phyloP scores from a whole-genome alignment of 2,888 invertebrate species.

The Unio pictorum region DNA sequence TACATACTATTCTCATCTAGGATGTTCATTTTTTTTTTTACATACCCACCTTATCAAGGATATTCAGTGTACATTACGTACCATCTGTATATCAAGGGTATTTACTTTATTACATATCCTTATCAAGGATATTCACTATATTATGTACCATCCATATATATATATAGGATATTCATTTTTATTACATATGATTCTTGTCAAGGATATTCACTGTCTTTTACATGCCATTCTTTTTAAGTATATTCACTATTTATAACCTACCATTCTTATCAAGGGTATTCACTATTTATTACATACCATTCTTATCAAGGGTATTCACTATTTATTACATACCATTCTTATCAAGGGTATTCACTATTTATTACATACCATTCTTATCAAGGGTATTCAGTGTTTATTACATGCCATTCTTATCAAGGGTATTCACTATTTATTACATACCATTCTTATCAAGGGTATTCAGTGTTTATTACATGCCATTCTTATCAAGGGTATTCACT shows the following conservation, averaged over 20 bases:
- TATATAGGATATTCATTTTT: background rate
- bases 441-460: slow-evolving; percentile 83
- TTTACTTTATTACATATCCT: slow-evolving; percentile 73
- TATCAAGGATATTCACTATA: slow-evolving; percentile 73
- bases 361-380: no score
- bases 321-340: background rate
- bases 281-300: background rate
- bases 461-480: slow-evolving; percentile 54
- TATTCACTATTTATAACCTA: slow-evolving; percentile 70
- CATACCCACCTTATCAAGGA: background rate
- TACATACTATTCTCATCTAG: background rate
- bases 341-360: no score
- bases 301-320: background rate
- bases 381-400: no score
- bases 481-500: background rate
- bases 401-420: slow-evolving; percentile 72
- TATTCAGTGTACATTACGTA: no score
- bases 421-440: slow-evolving; percentile 56
- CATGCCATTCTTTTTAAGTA: slow-evolving; percentile 82
- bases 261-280: background rate
- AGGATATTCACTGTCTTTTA: no score
- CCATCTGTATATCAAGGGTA: no score
- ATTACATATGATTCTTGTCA: background rate
- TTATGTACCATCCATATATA: background rate
- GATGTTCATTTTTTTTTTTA: background rate